Percentiles rank a stretch among this genome's conserved stretches.
Conservation (phyloP, 1,140 invertebrate genomes). For the Lutraria rhynchaena region DNA sequence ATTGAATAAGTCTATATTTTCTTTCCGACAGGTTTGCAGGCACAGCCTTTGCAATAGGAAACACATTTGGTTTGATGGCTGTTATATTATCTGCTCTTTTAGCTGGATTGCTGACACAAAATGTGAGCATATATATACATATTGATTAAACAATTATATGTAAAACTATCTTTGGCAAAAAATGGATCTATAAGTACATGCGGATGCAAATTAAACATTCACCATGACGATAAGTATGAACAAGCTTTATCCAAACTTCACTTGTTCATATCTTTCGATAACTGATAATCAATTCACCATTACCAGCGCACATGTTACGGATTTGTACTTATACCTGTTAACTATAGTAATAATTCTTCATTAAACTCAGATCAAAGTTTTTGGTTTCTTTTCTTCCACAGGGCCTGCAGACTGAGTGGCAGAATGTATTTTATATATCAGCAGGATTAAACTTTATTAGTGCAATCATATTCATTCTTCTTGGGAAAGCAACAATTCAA, state of each 20-base stretch:
- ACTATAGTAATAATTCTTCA: too few species aligned
- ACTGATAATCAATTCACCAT: background rate
- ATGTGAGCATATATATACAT: slow-evolving; percentile 1
- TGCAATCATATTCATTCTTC: slow-evolving; percentile 71
- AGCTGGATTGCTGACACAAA: slow-evolving; percentile 16
- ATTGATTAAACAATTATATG: background rate
- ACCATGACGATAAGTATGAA: too few species aligned
- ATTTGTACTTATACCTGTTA: too few species aligned
- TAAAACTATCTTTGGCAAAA: background rate
- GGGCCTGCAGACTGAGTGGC: slow-evolving; percentile 78
- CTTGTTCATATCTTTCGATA: background rate
- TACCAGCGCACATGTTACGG: background rate
- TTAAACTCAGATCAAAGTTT: too few species aligned
- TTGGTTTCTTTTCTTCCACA: slow-evolving; percentile 7
- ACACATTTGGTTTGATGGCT: background rate
- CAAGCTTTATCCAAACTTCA: too few species aligned
- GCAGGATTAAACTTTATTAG: slow-evolving; percentile 75
- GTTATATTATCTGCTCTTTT: background rate
- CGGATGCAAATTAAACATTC: background rate
- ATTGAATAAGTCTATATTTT: background rate
- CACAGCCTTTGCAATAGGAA: slow-evolving; percentile 12
- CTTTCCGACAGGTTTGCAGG: slow-evolving; percentile 21
- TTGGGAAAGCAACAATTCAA: background rate
- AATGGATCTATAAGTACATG: background rate
- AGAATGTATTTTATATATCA: slow-evolving; percentile 76